A percentile compares a stretch with the other conserved stretches of the same genome.
These are phyloP conservation scores for Seira sanloemensis DNA, from an alignment of 2,888 invertebrate species.

Conservation along the genomic window DNA sequence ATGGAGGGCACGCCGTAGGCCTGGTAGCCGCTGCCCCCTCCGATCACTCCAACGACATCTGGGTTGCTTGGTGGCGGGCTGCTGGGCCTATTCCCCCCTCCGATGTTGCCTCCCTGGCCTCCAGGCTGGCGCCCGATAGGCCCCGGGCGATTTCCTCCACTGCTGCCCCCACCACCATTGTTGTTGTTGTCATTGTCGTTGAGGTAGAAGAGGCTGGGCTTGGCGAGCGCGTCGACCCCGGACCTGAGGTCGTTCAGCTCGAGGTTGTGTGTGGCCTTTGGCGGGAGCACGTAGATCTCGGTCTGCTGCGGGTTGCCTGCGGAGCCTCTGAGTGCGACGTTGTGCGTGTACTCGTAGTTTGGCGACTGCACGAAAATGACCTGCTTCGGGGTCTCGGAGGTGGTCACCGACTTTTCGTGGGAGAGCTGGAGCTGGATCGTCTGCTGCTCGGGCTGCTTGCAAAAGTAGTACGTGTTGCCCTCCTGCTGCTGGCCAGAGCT, in stretches of 20 bases:
- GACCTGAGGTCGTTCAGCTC: conserved; percentile 20
- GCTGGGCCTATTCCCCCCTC: neutral
- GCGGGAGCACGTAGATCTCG: conserved; percentile 58
- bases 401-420: conserved; percentile 33
- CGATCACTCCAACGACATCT: neutral
- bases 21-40: neutral
- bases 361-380: conserved; percentile 61
- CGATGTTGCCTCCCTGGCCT: neutral
- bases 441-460: conserved; percentile 27
- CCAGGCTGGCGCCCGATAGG: neutral
- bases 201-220: conserved; percentile 43
- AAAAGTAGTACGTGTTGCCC: conserved; percentile 53
- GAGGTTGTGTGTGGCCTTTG: conserved; percentile 33
- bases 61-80: conserved; percentile 27
- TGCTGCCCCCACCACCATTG: neutral
- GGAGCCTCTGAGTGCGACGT: conserved; percentile 30
- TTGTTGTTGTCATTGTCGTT: neutral
- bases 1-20: conserved; percentile 18
- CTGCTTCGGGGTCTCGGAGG: conserved; percentile 50
- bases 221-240: neutral
- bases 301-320: conserved; percentile 46
- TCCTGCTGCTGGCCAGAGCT: neutral
- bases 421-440: conserved; percentile 5
- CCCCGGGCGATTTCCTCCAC: neutral
- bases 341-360: conserved; percentile 50